Percentiles rank a stretch among this genome's conserved stretches.
phyloP scores from a whole-genome alignment of 2,888 invertebrate species.

The Philonicus albiceps region DNA sequence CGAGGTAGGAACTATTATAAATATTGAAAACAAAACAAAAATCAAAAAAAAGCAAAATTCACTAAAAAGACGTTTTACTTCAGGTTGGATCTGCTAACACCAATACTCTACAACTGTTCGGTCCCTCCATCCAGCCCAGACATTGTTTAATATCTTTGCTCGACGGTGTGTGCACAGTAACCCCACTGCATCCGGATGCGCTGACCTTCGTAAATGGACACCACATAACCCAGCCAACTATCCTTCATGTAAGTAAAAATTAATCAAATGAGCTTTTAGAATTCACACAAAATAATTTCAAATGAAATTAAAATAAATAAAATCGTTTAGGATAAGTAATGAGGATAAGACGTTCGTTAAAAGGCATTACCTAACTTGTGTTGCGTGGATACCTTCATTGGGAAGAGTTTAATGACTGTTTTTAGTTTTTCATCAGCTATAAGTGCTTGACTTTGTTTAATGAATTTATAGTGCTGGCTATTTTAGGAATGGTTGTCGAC shows the following conservation, averaged over 20 bases:
- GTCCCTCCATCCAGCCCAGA: conserved; percentile 90
- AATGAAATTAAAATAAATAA: not conserved
- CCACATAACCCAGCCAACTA: conserved; percentile 90
- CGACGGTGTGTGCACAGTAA: conserved; percentile 91
- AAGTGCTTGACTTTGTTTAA: not conserved
- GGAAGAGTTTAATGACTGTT: not conserved
- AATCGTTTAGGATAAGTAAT: not conserved
- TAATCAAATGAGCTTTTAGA: not conserved
- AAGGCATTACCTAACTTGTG: not conserved
- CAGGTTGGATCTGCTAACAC: conserved; percentile 82
- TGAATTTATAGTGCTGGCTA: not conserved
- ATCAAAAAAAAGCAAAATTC: not conserved
- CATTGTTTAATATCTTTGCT: conserved; percentile 95
- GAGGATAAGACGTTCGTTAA: not conserved
- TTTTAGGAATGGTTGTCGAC: not conserved
- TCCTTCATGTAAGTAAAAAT: conserved; percentile 74
- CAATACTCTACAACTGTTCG: conserved; percentile 80
- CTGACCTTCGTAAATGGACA: conserved; percentile 95
- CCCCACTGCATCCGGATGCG: conserved; percentile 92
- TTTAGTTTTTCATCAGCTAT: not conserved
- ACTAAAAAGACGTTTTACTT: not conserved
- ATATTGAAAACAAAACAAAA: no score
- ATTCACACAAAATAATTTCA: not conserved
- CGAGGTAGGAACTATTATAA: conserved; percentile 65
- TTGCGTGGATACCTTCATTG: not conserved